phyloP scores from a whole-genome alignment of 35 echinoderm and acorn worm genomes.

The Holothuria glaberrima region DNA sequence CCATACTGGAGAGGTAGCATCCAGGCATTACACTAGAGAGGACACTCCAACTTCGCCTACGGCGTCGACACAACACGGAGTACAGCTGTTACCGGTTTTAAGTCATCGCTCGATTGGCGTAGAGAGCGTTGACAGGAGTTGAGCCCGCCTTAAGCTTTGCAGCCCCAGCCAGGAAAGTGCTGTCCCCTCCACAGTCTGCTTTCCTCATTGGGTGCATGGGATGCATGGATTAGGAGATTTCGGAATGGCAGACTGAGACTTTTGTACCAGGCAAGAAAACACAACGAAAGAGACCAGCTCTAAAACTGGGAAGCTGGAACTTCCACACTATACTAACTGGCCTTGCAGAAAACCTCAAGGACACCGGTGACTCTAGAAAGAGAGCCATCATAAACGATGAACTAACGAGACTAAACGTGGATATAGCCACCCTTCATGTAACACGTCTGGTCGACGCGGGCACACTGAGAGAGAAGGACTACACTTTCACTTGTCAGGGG shows the following conservation, averaged over 20 bases:
- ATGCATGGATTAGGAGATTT: conserved; percentile 27
- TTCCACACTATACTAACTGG: conserved; percentile 29
- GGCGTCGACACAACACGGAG: conserved; percentile 46
- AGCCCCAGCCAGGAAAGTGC: conserved; percentile 79
- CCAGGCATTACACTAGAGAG: conserved; percentile 43
- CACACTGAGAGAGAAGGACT: not conserved
- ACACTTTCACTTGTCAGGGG: not conserved
- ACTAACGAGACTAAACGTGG: conserved; percentile 49
- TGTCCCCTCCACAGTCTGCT: conserved; percentile 56
- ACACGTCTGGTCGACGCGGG: no score
- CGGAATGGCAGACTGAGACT: not conserved
- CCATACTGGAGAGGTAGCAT: not conserved
- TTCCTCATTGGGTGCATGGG: conserved; percentile 69
- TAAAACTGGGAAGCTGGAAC: conserved; percentile 13
- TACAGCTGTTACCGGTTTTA: conserved; percentile 60
- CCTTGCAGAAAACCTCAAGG: conserved; percentile 39
- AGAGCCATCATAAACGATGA: conserved; percentile 52
- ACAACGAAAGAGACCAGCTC: conserved; percentile 30
- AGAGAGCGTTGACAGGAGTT: conserved; percentile 7
- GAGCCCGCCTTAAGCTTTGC: conserved; percentile 67
- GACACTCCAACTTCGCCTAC: conserved; percentile 40
- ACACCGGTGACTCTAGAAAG: conserved; percentile 41
- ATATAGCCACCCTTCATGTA: conserved; percentile 56
- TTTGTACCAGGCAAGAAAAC: conserved; percentile 42
- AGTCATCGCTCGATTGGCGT: conserved; percentile 54